Evolutionary conservation across 2,797 vertebrate genomes (phyloP).

Genomic region (Spizella passerina): DNA sequence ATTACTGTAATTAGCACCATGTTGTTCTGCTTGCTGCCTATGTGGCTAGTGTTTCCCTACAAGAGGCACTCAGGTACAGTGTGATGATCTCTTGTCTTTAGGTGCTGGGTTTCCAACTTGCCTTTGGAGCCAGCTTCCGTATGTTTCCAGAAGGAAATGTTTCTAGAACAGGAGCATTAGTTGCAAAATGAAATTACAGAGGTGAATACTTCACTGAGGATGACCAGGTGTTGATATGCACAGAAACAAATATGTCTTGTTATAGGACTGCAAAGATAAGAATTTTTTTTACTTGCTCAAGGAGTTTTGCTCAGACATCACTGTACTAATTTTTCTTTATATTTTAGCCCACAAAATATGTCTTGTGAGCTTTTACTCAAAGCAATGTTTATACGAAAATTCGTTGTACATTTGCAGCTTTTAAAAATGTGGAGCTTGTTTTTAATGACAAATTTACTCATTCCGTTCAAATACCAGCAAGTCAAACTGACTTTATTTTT

Average conservation of each 20-base stretch:
- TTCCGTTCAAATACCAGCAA: background rate
- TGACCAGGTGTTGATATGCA: background rate
- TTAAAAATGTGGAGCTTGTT: background rate
- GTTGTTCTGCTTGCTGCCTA: background rate
- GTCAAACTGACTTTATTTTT: background rate
- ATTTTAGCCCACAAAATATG: background rate
- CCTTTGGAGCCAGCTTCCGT: background rate
- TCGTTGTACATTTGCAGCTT: background rate
- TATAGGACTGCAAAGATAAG: background rate
- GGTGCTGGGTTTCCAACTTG: background rate
- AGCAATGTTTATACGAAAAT: background rate
- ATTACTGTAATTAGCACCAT: background rate
- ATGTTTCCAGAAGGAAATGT: background rate
- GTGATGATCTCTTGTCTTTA: background rate
- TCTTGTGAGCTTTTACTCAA: background rate
- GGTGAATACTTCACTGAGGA: background rate
- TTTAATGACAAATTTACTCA: background rate
- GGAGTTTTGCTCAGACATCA: background rate
- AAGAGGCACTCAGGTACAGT: background rate
- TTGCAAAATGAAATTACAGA: background rate
- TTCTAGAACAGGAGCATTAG: background rate
- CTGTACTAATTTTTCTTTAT: background rate
- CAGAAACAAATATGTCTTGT: rapidly evolving
- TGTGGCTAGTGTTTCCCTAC: background rate
- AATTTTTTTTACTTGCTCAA: background rate